Evolutionary conservation across 2,888 invertebrate species (phyloP), one percentile per base, ranked within the genome.

Genomic region (Stictocephala bisonia): DNA sequence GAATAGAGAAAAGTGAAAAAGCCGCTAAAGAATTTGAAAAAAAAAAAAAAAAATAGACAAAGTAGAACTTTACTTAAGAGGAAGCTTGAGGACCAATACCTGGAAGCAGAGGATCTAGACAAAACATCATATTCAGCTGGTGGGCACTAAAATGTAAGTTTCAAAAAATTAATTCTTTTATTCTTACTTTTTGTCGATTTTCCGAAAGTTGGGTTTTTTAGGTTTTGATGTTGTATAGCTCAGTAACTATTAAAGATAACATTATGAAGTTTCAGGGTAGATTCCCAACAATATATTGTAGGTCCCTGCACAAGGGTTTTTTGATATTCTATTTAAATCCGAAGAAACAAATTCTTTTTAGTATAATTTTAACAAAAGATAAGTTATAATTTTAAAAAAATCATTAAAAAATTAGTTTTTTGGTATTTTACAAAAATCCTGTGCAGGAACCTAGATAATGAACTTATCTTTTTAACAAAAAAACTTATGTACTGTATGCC

Each of bases 161-260:
- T n/a, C 29, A 9, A 44, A 7, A 26, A 26, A 66, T 15, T 27
- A 64, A 66, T 27, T 26, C 44, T 15, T 44, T 41, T n/a, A 26
- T 44, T 66, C 44, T 24, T 24, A n/a, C 15, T 18, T 7, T 44
- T 66, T 66, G 24, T 66, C 15, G 27, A 15, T 44, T 66, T 66
- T 27, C 48, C 41, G 44, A 41, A 66, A 66, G 48, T 66, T 66
- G 11, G n/a, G 6, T 68, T 68, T 68, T 68, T 51, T 50, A 68
- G 9, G 31, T 29, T 31, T 48, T 50, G 31, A 29, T 27, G 48
- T 50, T 44, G 13, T 66, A 44, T 66, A 44, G 41, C 41, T 66
- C 22, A 66, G 41, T 27, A 68, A 68, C 68, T 31, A 29, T 31
- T 29, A 31, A 51, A 50, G 68, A 29, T 68, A 68, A 50, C 68